These are phyloP conservation scores for Myiagra hebetior DNA, from an alignment of 2,113 vertebrate species.

Conservation along the genomic window DNA sequence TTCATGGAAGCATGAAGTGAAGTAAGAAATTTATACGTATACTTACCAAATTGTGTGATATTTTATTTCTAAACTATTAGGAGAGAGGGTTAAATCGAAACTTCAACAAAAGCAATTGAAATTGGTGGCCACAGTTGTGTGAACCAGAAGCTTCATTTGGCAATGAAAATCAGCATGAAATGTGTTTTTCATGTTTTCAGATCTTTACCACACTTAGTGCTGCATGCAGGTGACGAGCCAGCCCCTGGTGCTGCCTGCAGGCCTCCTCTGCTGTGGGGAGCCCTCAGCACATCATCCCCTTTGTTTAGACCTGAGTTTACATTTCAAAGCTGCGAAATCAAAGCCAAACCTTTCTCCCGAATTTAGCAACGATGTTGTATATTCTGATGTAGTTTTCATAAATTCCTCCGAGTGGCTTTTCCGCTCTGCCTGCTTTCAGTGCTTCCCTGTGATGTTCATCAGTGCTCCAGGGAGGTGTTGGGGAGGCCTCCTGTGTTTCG, in stretches of 20 bases:
- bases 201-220: background rate
- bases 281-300: background rate
- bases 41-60: background rate
- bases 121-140: background rate
- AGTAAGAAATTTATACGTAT: background rate
- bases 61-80: background rate
- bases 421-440: background rate
- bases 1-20: background rate
- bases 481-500: background rate
- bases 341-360: background rate
- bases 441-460: background rate
- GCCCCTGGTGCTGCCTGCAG: background rate
- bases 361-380: background rate
- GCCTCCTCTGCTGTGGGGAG: background rate
- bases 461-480: background rate
- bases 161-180: background rate
- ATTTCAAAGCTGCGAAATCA: background rate
- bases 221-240: accelerated
- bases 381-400: background rate
- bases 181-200: background rate
- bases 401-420: background rate
- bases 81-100: background rate
- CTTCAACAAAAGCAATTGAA: background rate
- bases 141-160: background rate
- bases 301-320: background rate